Base-by-base conservation (phyloP, 2,113 vertebrate species). In the Stictonetta naevosa region DNA sequence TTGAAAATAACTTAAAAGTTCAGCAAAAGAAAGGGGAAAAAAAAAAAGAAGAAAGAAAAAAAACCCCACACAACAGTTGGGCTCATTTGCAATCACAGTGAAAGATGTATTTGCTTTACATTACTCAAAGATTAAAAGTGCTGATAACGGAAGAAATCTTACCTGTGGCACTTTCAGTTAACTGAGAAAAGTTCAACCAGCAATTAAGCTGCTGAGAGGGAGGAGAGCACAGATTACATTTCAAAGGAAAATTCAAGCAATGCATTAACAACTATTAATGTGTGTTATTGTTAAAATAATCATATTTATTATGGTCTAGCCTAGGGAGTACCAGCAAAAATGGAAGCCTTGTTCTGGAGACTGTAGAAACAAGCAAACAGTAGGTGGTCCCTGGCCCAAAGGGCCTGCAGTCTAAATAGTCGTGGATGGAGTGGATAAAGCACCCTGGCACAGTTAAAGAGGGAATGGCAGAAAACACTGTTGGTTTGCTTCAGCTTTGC, bases 241-340 rank as follows among this genome's bases (percentile, higher is more conserved):
- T 97, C 95, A 95, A 95, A 94, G 95, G 92, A 81, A 83, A 96
- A 79, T 53, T 83, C 90, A 88, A 75, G 90, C 53, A 62, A 81
- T 58, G 52, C 90, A 88, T 93, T 95, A 96, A 88, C 38, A 17
- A 90, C 95, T 97, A 96, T 96, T 95, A 96, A 97, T 96, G 91
- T 92, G 84, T 96, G 94, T 95, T 96, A 92, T 96, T 97, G 95
- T 96, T 94, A 94, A 97, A 96, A 91, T 92, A 96, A 94, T 95
- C 84, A 6, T 94, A 94, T 95, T 96, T 95, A 95, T 95, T 87
- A 91, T 85, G 91, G 87, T 95, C 94, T 95, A 94, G 93, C 87
- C 94, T 83, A 96, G 71, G 89, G 95, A 95, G 84, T 94, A 83
- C 29, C 53, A 71, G 90, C 78, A 94, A 71, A 95, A 97, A 94